These are phyloP conservation scores for Suncus etruscus DNA, from an alignment of 2,113 vertebrate genomes.

Conservation along the genomic window DNA sequence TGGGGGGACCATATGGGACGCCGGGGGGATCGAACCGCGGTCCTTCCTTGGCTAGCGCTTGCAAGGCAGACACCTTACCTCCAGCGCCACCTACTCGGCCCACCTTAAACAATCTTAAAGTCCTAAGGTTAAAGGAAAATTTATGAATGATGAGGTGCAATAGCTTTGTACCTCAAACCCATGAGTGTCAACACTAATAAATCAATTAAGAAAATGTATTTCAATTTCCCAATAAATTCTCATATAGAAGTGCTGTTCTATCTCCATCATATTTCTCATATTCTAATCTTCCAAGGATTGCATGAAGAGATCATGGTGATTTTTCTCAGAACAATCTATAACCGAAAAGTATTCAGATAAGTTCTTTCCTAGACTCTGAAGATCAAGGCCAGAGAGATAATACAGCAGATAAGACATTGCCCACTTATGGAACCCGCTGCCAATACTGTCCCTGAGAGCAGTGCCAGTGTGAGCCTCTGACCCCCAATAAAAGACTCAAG, in stretches of 20 bases:
- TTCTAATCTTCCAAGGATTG: constrained; percentile 45
- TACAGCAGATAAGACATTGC: too few species aligned
- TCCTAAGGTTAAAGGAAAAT: not conserved
- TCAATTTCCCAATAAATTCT: constrained; percentile 53
- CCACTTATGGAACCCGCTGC: too few species aligned
- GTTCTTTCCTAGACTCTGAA: constrained; percentile 37
- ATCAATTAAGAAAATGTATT: not conserved
- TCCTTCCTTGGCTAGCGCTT: too few species aligned
- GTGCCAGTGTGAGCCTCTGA: too few species aligned
- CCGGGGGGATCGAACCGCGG: too few species aligned
- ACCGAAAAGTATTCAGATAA: constrained; percentile 11
- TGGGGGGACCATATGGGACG: too few species aligned
- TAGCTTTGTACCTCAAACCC: too few species aligned
- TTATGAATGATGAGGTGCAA: not conserved
- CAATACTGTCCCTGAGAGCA: too few species aligned
- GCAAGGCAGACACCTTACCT: too few species aligned
- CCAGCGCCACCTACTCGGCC: too few species aligned
- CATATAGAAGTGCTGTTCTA: constrained; percentile 16
- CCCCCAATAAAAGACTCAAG: too few species aligned
- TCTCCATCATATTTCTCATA: constrained; percentile 7
- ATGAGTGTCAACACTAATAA: too few species aligned
- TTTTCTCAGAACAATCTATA: constrained; percentile 47
- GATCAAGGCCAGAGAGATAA: not conserved
- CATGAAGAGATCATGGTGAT: not conserved
- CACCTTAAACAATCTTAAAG: not conserved